Conservation (phyloP, 2,888 invertebrate species). For the Cephus pygmeus region DNA sequence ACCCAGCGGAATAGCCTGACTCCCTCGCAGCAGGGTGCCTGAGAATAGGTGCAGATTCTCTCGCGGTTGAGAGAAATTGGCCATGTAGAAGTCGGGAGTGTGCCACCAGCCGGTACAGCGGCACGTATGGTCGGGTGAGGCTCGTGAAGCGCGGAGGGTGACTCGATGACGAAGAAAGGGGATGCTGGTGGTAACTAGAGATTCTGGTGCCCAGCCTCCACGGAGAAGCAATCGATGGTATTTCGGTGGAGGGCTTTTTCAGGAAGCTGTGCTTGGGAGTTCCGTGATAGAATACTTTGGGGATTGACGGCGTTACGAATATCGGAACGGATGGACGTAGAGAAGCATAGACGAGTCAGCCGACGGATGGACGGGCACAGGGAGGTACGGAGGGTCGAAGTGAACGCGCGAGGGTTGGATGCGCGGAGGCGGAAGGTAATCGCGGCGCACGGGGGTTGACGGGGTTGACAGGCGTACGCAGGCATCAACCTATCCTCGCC, state of each 20-base stretch:
- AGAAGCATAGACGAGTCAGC: constrained; percentile 44
- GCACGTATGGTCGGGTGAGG: too few species aligned
- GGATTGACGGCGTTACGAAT: too few species aligned
- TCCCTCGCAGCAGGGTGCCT: background rate
- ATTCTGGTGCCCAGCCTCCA: too few species aligned
- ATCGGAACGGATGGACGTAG: constrained; percentile 6
- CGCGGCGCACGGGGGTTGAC: constrained; percentile 49
- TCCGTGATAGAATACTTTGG: too few species aligned
- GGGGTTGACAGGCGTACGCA: constrained; percentile 39
- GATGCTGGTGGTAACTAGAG: background rate
- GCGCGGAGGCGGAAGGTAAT: constrained; percentile 73
- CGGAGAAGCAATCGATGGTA: too few species aligned
- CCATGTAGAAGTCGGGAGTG: too few species aligned
- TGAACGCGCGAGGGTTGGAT: constrained; percentile 66
- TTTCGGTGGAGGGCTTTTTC: background rate
- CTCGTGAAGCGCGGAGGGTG: background rate
- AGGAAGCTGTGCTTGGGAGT: too few species aligned
- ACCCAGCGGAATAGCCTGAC: constrained; percentile 21
- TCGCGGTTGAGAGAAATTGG: too few species aligned
- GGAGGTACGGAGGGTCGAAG: constrained; percentile 28
- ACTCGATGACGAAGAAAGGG: background rate
- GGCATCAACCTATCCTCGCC: constrained; percentile 64
- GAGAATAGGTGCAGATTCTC: too few species aligned
- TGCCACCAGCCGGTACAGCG: too few species aligned
- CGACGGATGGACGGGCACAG: constrained; percentile 30